phyloP scores from a whole-genome alignment of 2,797 vertebrate genomes.

The Hippopotamyrus pictus region DNA sequence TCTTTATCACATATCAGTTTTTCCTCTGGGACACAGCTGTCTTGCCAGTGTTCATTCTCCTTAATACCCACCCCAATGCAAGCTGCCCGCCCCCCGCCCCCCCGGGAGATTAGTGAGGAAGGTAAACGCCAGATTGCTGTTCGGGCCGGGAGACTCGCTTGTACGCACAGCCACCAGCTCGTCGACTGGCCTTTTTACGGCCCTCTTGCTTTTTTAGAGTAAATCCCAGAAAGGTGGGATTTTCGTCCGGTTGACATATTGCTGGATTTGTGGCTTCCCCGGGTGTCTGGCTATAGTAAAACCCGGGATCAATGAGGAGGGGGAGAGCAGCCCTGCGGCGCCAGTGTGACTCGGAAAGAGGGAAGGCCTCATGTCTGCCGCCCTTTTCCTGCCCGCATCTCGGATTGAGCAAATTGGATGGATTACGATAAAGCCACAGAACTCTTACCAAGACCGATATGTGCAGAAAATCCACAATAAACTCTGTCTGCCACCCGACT shows the following conservation, averaged over 20 bases:
- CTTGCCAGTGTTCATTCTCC: conserved; percentile 31
- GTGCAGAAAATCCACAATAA: conserved; percentile 6
- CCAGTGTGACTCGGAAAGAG: conserved; percentile 51
- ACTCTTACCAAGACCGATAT: conserved; percentile 23
- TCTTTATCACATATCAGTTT: background rate
- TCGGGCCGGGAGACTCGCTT: conserved; percentile 37
- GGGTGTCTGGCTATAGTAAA: conserved; percentile 44
- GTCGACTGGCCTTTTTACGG: conserved; percentile 53
- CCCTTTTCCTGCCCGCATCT: conserved; percentile 21
- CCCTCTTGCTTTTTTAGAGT: conserved; percentile 52
- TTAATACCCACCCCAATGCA: conserved; percentile 31
- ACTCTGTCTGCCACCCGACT: conserved; percentile 13
- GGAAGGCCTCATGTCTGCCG: conserved; percentile 26
- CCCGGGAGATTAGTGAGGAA: conserved; percentile 23
- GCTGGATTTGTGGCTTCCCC: conserved; percentile 56
- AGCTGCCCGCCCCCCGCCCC: background rate
- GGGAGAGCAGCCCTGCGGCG: conserved; percentile 47
- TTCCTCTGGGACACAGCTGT: conserved; percentile 41
- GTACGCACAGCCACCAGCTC: conserved; percentile 50
- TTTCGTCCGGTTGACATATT: conserved; percentile 53
- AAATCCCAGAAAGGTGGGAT: conserved; percentile 50
- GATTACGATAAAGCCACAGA: conserved; percentile 44
- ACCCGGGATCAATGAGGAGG: conserved; percentile 49
- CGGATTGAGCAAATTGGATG: conserved; percentile 43
- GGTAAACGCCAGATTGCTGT: conserved; percentile 49